Evolutionary conservation across 2,797 vertebrate species (phyloP).

Genomic region (Thaleichthys pacificus): DNA sequence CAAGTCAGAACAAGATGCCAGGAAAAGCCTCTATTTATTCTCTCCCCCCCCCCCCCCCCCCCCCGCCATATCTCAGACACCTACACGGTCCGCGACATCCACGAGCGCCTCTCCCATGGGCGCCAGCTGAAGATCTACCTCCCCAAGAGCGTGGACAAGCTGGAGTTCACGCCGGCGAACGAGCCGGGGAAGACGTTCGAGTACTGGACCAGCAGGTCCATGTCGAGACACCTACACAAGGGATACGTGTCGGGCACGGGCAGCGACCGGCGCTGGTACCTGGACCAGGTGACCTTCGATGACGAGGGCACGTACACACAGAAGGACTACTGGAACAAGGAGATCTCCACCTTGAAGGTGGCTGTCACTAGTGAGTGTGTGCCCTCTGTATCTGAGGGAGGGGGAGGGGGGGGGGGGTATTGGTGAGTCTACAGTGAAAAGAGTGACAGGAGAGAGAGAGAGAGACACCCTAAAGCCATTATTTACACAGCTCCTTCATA

Average conservation of each 20-base stretch:
- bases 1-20: too few species aligned
- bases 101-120: constrained; percentile 49
- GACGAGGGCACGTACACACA: constrained; percentile 63
- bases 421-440: not conserved
- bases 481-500: too few species aligned
- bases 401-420: not conserved
- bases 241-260: constrained; percentile 45
- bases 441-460: too few species aligned
- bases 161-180: constrained; percentile 50
- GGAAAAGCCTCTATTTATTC: not conserved
- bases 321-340: constrained; percentile 48
- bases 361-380: constrained; percentile 55
- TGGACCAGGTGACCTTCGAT: constrained; percentile 58
- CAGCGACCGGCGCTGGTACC: constrained; percentile 51
- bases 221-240: constrained; percentile 39
- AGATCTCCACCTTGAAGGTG: constrained; percentile 50
- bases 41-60: not conserved
- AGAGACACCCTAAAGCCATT: too few species aligned
- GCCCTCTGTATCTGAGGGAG: not conserved
- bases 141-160: constrained; percentile 34
- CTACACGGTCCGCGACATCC: constrained; percentile 24
- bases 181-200: not conserved
- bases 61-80: constrained; percentile 34
- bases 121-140: constrained; percentile 60
- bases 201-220: constrained; percentile 22